Percentiles rank a stretch among this genome's conserved stretches.
phyloP scores from a whole-genome alignment of 2,888 invertebrate genomes.

The Psococerastis gibbosa region DNA sequence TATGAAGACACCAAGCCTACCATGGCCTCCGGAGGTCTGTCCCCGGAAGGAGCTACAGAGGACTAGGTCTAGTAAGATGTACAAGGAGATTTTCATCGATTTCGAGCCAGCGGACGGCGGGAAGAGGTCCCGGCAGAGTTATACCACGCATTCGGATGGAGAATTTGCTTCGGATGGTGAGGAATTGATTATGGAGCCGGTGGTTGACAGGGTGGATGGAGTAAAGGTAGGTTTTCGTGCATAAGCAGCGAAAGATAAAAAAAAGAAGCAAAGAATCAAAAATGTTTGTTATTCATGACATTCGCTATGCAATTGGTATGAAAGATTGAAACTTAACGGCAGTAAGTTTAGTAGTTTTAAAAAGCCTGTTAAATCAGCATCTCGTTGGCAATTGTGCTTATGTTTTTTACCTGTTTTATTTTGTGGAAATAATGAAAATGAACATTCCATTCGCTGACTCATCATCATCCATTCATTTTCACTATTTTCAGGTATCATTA shows the following conservation, averaged over 20 bases:
- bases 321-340: too few relatives aligned
- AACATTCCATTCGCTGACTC: too few relatives aligned
- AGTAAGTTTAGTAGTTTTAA: too few relatives aligned
- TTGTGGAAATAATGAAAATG: too few relatives aligned
- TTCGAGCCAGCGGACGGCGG: constrained; percentile 45
- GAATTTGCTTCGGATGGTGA: constrained; percentile 42
- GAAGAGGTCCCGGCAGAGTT: constrained; percentile 26
- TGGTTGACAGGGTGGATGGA: constrained; percentile 5
- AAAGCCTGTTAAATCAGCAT: too few relatives aligned
- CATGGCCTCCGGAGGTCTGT: not conserved
- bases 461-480: too few relatives aligned
- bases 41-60: not conserved
- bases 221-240: constrained; percentile 12
- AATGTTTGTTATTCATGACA: too few relatives aligned
- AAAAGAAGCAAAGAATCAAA: too few relatives aligned
- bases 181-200: not conserved
- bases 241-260: too few relatives aligned
- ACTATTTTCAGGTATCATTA: constrained; percentile 6
- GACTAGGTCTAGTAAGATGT: constrained; percentile 28
- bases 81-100: constrained; percentile 69
- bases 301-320: too few relatives aligned
- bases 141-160: constrained; percentile 64
- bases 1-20: constrained; percentile 5
- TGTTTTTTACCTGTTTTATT: too few relatives aligned
- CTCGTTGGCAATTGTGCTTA: too few relatives aligned